A percentile compares a stretch with the other conserved stretches of the same genome.
phyloP scores from a whole-genome alignment of 2,888 invertebrate genomes.

The Arge pagana region DNA sequence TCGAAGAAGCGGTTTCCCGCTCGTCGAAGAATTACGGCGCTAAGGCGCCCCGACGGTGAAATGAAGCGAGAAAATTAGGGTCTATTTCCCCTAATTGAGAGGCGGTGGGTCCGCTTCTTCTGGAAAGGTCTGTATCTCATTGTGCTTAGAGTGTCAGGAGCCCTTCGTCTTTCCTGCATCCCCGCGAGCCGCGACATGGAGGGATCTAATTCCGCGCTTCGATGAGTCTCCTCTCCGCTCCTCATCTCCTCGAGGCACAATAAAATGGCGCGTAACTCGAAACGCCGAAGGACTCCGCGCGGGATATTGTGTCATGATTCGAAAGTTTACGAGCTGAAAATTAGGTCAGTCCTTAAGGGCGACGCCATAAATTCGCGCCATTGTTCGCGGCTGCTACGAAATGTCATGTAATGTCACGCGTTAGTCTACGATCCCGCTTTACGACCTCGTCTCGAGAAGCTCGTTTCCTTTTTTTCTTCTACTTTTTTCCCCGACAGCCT shows the following conservation, averaged over 20 bases:
- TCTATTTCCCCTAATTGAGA: too few relatives aligned
- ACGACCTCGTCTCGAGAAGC: conserved; percentile 25
- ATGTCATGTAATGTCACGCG: conserved; percentile 26
- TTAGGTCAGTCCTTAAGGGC: conserved; percentile 13
- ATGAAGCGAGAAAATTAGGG: too few relatives aligned
- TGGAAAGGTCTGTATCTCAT: too few relatives aligned
- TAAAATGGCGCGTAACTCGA: background rate
- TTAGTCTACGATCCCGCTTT: conserved; percentile 18
- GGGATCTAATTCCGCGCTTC: conserved; percentile 37
- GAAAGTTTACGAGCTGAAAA: conserved; percentile 20
- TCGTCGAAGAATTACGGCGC: too few relatives aligned
- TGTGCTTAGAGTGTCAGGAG: background rate
- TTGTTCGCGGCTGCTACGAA: background rate
- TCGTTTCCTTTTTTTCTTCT: too few relatives aligned
- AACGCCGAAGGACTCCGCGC: conserved; percentile 6
- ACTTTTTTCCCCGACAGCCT: too few relatives aligned
- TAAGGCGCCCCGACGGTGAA: too few relatives aligned
- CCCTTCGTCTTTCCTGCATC: background rate
- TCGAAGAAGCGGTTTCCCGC: too few relatives aligned
- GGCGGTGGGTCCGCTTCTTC: too few relatives aligned
- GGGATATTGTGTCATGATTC: conserved; percentile 16
- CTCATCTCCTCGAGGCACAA: background rate
- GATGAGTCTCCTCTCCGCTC: conserved; percentile 3
- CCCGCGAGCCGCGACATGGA: conserved; percentile 16
- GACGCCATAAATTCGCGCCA: conserved; percentile 7